Evolutionary conservation across 2,888 invertebrate species (phyloP), one percentile per base, ranked within the genome.

Genomic region (Branchipolynoe longqiensis): DNA sequence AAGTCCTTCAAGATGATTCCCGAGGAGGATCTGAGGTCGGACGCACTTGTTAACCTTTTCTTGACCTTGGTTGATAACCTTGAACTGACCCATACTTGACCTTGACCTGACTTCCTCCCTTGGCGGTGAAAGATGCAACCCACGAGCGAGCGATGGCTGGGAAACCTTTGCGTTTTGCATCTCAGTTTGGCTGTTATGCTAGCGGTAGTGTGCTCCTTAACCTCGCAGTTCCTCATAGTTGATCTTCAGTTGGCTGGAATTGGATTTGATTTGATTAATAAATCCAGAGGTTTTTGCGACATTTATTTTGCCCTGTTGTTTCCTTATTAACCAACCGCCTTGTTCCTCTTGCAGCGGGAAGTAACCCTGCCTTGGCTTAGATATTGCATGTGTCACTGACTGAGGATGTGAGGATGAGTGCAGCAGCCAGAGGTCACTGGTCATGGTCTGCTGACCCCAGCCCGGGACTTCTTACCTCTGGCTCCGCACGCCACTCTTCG

Each of bases 11-110:
- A 48, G 78, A 78, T 41, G 54, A 48, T 48, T 28, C 31, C 78
- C 41, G 54, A 48, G 78, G 78, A 78, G 41, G 78, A 78, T 1
- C 28, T 41, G 78, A 78, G 78, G 78, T 78, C 78, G 41, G 78
- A 31, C 48, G 78, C 25, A 78, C 41, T 78, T 78, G 41, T 28
- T 41, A 78, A 78, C 78, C 78, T 54, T 78, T 78, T 41, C 12
- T 48, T 41, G 41, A 78, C 78, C 78, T 78, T 78, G 78, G 78
- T 54, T 54, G 62, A 62, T 62, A 28, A 54, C 41, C 54, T 78
- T 78, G 78, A 78, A 78, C 31, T 78, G 41, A 78, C 78, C 78
- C 54, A 48, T 48, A 78, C 28, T 78, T 54, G 78, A 78, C 78
- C 78, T 78, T 54, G 48, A 78, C 62, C 62, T 62, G 62, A 62